Conservation (phyloP, 2,113 vertebrate genomes). For the Microtus richardsoni region DNA sequence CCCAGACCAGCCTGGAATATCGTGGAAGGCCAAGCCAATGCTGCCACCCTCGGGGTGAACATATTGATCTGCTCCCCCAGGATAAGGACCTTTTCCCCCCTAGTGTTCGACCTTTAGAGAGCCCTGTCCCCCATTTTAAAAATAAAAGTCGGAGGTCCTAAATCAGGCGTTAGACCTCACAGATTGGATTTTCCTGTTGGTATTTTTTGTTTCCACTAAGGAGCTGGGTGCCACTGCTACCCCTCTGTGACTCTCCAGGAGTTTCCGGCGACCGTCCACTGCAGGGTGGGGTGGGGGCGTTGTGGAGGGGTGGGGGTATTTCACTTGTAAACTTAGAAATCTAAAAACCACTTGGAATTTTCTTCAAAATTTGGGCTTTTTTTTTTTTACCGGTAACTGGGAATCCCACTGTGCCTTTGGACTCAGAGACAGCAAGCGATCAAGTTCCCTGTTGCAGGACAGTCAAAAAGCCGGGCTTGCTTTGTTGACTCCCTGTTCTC, state of each 20-base stretch:
- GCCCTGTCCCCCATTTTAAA: neutral
- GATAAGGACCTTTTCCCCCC: too few species aligned
- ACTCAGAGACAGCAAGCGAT: neutral
- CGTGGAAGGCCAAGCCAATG: conserved; percentile 80
- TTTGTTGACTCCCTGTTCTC: neutral
- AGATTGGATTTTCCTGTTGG: neutral
- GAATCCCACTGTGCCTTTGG: neutral
- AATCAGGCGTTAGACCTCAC: too few species aligned
- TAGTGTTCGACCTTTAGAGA: neutral
- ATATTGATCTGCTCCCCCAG: neutral
- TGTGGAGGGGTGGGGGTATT: neutral
- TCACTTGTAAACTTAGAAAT: neutral
- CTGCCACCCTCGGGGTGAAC: neutral
- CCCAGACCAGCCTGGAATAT: conserved; percentile 5
- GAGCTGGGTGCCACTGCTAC: neutral
- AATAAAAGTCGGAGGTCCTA: neutral
- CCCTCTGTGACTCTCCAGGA: neutral
- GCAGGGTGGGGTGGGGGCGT: neutral
- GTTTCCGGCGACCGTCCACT: neutral
- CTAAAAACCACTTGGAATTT: neutral
- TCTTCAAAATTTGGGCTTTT: neutral
- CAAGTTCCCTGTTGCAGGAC: neutral
- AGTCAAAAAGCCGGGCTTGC: neutral
- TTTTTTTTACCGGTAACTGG: neutral
- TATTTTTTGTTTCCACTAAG: neutral